A percentile compares a stretch with the other conserved stretches of the same genome.
Conservation (phyloP, 1,140 invertebrate genomes). For the Nymphalis io region DNA sequence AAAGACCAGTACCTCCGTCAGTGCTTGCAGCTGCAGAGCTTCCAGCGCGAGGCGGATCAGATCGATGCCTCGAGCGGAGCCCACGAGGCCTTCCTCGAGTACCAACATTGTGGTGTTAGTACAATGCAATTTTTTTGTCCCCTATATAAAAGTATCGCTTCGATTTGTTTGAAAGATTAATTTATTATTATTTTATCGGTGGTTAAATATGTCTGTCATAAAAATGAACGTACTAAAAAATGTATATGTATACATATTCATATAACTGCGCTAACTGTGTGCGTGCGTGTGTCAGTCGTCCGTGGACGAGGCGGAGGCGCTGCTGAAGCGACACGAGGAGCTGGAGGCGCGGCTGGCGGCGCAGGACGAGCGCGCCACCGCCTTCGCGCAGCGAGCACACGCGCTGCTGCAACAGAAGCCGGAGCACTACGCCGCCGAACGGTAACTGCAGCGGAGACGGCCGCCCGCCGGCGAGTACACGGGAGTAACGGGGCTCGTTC, state of each 20-base stretch:
- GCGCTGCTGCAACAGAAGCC: constrained; percentile 86
- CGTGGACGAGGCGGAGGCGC: constrained; percentile 95
- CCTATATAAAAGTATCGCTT: too few species aligned
- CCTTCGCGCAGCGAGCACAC: constrained; percentile 93
- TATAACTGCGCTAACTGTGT: too few species aligned
- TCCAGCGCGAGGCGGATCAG: constrained; percentile 98
- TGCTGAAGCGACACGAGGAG: constrained; percentile 96
- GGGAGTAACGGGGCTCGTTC: neutral
- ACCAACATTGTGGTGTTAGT: constrained; percentile 91
- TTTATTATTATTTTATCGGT: neutral
- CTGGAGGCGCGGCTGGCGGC: constrained; percentile 96
- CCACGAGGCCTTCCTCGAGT: constrained; percentile 96
- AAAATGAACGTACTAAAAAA: too few species aligned
- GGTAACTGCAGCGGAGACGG: constrained; percentile 82
- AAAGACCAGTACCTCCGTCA: constrained; percentile 93
- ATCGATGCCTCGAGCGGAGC: constrained; percentile 97
- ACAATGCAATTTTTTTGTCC: neutral
- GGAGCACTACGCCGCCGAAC: constrained; percentile 92
- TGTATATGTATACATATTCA: too few species aligned
- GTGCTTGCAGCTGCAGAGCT: constrained; percentile 92
- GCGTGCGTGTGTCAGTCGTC: constrained; percentile 83
- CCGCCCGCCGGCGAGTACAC: neutral
- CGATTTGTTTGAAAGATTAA: neutral
- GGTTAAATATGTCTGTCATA: neutral
- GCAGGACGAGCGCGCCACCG: constrained; percentile 95